Evolutionary conservation across 2,888 invertebrate genomes (phyloP).

Genomic region (Eupithecia vulgata): DNA sequence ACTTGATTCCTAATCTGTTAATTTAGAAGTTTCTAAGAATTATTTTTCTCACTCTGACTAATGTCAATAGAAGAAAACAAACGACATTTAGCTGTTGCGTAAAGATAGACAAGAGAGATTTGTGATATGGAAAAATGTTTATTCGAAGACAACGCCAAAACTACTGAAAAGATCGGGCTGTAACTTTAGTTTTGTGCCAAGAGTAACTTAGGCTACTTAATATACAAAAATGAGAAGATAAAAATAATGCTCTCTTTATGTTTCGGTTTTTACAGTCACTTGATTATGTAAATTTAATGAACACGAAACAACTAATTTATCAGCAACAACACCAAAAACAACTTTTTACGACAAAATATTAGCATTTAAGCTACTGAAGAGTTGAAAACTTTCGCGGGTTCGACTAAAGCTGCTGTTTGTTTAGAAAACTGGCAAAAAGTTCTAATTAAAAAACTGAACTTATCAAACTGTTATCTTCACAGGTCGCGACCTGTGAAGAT

Average conservation of each 20-base stretch:
- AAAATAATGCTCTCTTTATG: not conserved
- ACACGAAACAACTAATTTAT: not conserved
- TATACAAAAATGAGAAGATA: not conserved
- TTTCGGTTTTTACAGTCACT: not conserved
- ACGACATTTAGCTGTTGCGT: not conserved
- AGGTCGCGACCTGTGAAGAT: not conserved
- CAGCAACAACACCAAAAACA: too few species aligned
- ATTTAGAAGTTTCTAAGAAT: too few species aligned
- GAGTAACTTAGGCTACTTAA: not conserved
- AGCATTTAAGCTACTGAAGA: not conserved
- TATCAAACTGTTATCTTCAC: too few species aligned
- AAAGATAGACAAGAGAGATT: not conserved
- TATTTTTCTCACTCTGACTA: not conserved
- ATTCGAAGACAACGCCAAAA: not conserved
- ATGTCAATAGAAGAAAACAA: not conserved
- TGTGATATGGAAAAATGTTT: too few species aligned
- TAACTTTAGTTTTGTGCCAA: not conserved
- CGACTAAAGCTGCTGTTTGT: not conserved
- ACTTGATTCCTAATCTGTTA: too few species aligned
- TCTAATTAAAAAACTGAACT: too few species aligned
- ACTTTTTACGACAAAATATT: not conserved
- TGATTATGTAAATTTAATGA: conserved; percentile 1
- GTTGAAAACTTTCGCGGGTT: not conserved
- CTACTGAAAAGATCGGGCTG: not conserved
- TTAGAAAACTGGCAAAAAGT: not conserved